Evolutionary conservation across 2,888 invertebrate genomes (phyloP).

Genomic region (Drosophila suboccidentalis): DNA sequence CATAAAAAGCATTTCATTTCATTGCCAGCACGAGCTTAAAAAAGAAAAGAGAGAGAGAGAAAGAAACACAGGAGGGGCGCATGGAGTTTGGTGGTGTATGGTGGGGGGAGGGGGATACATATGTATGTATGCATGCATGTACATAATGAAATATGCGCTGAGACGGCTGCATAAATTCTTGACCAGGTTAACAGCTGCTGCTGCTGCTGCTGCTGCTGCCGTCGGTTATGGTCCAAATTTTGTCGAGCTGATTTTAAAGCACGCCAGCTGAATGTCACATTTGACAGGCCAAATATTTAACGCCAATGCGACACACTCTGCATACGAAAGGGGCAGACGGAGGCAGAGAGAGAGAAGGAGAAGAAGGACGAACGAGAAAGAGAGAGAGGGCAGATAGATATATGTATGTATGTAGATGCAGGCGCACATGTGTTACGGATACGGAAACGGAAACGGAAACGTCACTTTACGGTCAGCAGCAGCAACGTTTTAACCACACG

Average conservation of each 20-base stretch:
- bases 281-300: conserved; percentile 57
- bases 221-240: conserved; percentile 28
- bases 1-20: too few species aligned
- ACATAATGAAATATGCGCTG: conserved; percentile 21
- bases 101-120: too few species aligned
- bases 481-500: conserved; percentile 24
- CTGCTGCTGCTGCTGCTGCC: too few species aligned
- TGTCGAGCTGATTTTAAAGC: conserved; percentile 15
- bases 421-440: conserved; percentile 59
- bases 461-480: conserved; percentile 78
- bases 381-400: not conserved
- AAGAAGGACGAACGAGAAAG: not conserved
- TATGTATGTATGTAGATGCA: conserved; percentile 10
- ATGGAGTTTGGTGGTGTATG: too few species aligned
- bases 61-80: not conserved
- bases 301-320: conserved; percentile 14
- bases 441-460: conserved; percentile 69
- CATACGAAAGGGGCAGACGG: not conserved
- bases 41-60: too few species aligned
- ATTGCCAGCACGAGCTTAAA: too few species aligned
- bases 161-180: conserved; percentile 27
- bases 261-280: conserved; percentile 35
- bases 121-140: too few species aligned
- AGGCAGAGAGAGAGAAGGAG: not conserved
- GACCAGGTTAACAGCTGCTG: conserved; percentile 40